Evolutionary conservation across 1,140 invertebrate genomes (phyloP), one percentile per base, ranked within the genome.

Genomic region (Micrasema longulum): DNA sequence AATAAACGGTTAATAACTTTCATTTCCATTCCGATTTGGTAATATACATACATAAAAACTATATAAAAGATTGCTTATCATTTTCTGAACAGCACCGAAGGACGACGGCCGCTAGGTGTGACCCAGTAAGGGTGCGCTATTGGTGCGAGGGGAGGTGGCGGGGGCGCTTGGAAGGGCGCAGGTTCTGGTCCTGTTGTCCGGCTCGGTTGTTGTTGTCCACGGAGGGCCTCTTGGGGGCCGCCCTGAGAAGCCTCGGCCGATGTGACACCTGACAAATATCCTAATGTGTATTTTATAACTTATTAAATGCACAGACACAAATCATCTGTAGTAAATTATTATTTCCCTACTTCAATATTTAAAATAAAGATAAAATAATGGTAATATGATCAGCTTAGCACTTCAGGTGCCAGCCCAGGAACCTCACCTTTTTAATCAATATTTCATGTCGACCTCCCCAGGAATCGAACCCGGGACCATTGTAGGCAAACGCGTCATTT

Each of bases 161-260:
- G 12, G 69, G 63, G 41, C 70, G 66, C 62, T 75, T 75, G 52
- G 55, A 35, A 14, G 5, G 43, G 23, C 20, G 20, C 18, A 71
- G 47, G 62, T 75, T 75, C 6, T 64, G 69, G 68, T 75, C 70
- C 1, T 45, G 48, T 11, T 60, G 69, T 16, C 52, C 62, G 18
- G 43, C 48, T 10, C 41, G 66, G 45, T 75, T 75, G 45, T 75
- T 75, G 38, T 60, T 70, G 5, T 57, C 52, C 18, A 26, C 23
- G 55, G 60, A 38, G 10, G 41, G 31, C 16, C 62, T 22, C 47
- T 76, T 76, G 12, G 74, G 71, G 38, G 74, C 67, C 20, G 43
- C 47, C 14, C 71, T 67, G 36, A 76, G 68, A 1, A 76, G 43
- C 35, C 74, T 43, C 10, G 74, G 74, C 57, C 68, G 64, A 52